Evolutionary conservation across 2,888 invertebrate genomes (phyloP).

Genomic region (Caenorhabditis sp.): DNA sequence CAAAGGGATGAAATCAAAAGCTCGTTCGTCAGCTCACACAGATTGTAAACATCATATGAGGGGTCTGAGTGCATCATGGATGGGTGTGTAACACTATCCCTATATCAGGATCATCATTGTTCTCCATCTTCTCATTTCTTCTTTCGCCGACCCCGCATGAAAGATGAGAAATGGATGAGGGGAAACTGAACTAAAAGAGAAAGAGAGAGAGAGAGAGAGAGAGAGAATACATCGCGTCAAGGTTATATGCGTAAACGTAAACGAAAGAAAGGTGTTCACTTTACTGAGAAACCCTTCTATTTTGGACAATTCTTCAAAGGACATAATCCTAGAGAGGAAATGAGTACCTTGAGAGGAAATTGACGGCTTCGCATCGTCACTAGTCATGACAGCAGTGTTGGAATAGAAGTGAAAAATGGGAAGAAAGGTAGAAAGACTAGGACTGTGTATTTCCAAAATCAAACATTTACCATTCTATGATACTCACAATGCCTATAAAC

Average conservation of each 20-base stretch:
- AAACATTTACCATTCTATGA: constrained; percentile 1
- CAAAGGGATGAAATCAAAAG: constrained; percentile 28
- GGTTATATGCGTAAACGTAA: constrained; percentile 42
- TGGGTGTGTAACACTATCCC: constrained; percentile 39
- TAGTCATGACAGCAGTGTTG: not conserved
- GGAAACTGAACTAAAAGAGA: constrained; percentile 7
- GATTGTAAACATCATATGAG: constrained; percentile 33
- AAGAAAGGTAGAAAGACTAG: not conserved
- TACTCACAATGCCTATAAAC: not conserved
- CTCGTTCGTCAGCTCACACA: no score
- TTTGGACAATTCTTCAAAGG: constrained; percentile 1
- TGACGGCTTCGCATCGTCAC: not conserved
- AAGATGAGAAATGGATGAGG: constrained; percentile 5
- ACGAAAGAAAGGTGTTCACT: constrained; percentile 38
- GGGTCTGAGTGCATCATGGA: constrained; percentile 36
- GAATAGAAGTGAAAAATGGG: not conserved
- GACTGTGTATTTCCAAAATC: not conserved
- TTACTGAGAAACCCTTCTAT: constrained; percentile 38
- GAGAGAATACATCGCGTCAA: constrained; percentile 42
- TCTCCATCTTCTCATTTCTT: constrained; percentile 10
- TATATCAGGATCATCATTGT: constrained; percentile 33
- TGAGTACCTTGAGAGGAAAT: not conserved
- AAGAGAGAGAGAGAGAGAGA: constrained; percentile 9
- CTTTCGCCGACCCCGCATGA: not conserved
- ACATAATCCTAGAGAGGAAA: constrained; percentile 29